Conservation (phyloP, 2,797 vertebrate species). For the Lepilemur ruficaudatus region DNA sequence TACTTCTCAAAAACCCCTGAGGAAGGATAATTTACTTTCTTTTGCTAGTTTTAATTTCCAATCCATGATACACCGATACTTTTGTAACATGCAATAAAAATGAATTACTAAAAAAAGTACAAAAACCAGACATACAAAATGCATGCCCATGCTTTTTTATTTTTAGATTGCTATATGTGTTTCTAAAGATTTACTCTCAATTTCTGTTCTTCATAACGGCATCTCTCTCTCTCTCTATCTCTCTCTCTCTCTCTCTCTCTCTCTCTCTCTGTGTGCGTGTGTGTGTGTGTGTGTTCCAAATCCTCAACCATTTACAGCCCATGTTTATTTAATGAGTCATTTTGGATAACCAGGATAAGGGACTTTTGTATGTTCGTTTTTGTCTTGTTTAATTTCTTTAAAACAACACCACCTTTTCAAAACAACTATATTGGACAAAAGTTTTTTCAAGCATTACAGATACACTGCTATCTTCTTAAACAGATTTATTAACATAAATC, state of each 20-base stretch:
- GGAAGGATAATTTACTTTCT: constrained; percentile 31
- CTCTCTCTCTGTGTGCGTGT: no score
- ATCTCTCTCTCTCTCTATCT: no score
- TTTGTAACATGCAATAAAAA: constrained; percentile 29
- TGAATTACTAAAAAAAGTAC: background rate
- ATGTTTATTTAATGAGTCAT: background rate
- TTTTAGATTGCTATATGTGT: background rate
- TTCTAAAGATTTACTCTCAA: constrained; percentile 40
- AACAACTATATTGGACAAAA: background rate
- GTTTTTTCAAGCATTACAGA: background rate
- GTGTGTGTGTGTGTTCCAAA: background rate
- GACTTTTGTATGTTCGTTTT: background rate
- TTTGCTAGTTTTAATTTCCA: constrained; percentile 46
- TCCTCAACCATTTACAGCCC: background rate
- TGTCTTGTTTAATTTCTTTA: constrained; percentile 22
- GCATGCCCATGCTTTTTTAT: background rate
- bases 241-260: no score
- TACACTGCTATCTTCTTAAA: background rate
- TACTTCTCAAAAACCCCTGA: background rate
- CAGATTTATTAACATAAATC: background rate
- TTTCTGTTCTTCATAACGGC: background rate
- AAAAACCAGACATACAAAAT: constrained; percentile 6
- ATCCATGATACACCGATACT: background rate
- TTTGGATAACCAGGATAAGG: background rate
- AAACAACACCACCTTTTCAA: constrained; percentile 6